phyloP scores from a whole-genome alignment of 1,140 invertebrate species.

The Hyles euphorbiae region DNA sequence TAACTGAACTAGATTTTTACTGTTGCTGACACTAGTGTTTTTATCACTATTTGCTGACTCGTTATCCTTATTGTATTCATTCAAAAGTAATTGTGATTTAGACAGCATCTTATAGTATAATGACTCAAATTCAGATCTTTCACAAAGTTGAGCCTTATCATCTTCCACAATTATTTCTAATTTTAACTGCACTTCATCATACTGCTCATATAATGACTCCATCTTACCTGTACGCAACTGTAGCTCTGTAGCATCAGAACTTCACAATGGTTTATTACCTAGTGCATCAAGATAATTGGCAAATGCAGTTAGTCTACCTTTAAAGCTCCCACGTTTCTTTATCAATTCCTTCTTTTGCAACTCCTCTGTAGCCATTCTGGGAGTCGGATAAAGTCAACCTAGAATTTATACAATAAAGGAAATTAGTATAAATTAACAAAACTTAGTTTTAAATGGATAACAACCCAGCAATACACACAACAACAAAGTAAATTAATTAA shows the following conservation, averaged over 20 bases:
- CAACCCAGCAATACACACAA: too few species aligned
- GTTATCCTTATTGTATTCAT: background rate
- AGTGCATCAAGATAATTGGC: conserved; percentile 3
- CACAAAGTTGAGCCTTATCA: background rate
- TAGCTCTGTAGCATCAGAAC: background rate
- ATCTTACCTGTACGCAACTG: conserved; percentile 1
- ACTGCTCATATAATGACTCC: background rate
- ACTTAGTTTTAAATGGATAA: too few species aligned
- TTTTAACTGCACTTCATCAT: conserved; percentile 4
- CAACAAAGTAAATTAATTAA: too few species aligned
- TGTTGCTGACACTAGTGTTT: background rate
- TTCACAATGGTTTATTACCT: background rate
- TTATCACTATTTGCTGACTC: background rate
- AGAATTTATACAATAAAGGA: too few species aligned
- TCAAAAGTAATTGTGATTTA: background rate
- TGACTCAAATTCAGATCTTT: background rate
- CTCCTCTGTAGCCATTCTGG: too few species aligned
- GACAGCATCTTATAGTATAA: background rate
- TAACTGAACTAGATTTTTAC: conserved; percentile 4
- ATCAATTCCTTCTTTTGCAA: background rate
- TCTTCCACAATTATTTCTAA: conserved; percentile 6
- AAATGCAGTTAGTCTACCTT: conserved; percentile 3
- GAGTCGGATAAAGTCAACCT: too few species aligned
- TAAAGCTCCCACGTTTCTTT: conserved; percentile 1
- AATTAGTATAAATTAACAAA: too few species aligned